These are phyloP conservation scores for Cyrtodaria siliqua DNA, from an alignment of 2,888 invertebrate species.

Conservation along the genomic window DNA sequence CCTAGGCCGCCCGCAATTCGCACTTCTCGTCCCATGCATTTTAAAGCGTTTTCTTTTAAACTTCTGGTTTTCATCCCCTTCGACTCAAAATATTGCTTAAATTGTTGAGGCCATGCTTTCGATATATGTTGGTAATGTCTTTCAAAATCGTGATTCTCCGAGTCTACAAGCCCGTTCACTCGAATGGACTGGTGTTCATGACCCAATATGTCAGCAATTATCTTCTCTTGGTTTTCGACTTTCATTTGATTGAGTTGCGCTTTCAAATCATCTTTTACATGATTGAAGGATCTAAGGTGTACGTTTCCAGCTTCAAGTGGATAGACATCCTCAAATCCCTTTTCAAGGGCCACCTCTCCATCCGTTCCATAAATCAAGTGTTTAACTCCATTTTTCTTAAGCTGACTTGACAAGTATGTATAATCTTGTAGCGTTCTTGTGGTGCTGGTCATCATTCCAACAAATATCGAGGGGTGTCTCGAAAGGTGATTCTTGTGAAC, in stretches of 20 bases:
- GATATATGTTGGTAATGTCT: neutral
- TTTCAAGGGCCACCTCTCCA: constrained; percentile 1
- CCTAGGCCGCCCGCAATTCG: constrained; percentile 2
- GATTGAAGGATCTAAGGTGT: neutral
- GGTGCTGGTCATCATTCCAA: constrained; percentile 1
- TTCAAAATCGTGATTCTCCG: neutral
- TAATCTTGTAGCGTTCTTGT: constrained; percentile 1
- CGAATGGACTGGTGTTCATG: neutral
- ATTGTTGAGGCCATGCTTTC: constrained; percentile 1
- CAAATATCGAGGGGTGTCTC: constrained; percentile 1
- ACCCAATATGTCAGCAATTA: neutral
- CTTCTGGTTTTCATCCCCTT: constrained; percentile 1
- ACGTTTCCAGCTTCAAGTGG: neutral
- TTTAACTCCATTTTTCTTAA: constrained; percentile 1
- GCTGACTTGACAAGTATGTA: neutral
- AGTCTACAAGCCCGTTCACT: neutral
- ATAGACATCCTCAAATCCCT: neutral
- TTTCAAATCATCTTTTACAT: constrained; percentile 1
- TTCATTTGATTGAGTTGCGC: neutral
- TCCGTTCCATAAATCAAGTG: neutral
- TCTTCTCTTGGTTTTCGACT: constrained; percentile 1
- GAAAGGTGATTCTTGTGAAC: neutral
- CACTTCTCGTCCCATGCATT: neutral
- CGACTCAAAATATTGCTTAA: neutral
- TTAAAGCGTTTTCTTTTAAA: neutral